Evolutionary conservation across 2,113 vertebrate genomes (phyloP), one percentile per base, ranked within the genome.

Genomic region (Notarius lentiginosus): DNA sequence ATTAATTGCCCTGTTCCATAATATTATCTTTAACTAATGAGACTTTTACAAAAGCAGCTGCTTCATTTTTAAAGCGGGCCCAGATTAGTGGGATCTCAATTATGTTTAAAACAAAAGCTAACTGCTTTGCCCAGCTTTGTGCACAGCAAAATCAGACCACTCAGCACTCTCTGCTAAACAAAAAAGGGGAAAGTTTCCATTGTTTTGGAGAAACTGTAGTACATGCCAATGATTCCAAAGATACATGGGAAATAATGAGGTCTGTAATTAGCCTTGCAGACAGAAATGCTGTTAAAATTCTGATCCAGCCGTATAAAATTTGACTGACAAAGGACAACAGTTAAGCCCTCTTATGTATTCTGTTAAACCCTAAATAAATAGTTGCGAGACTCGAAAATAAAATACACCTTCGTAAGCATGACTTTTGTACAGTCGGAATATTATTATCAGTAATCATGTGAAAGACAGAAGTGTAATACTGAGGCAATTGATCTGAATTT

Each of bases 1-100:
- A 95, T 95, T 93, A 95, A 96, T 95, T 95, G 94, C 88, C 93
- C 90, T 93, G 93, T 86, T 93, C 89, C 92, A 95, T 94, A 95
- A 95, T 96, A 96, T 94, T 95, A 95, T 96, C 95, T 95, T 92
- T 92, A 93, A 84, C 93, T 95, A 96, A 95, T 95, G 95, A 95
- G 94, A 90, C 91, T 88, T 87, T 89, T 91, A 95, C 93, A 95
- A 93, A 41, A 95, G 92, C 80, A 91, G 87, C 89, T 87, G 92
- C 93, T 95, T 93, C 91, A 86, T 92, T 94, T 93, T 92, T 91
- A 89, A 92, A 91, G 49, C 47, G 85, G 85, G 90, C 89, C 90
- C 91, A 95, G 95, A 95, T 96, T 95, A 94, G 95, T 93, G 89
- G 93, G 92, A 95, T 95, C 95, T 95, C 92, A 95, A 95, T 95